A percentile compares a stretch with the other conserved stretches of the same genome.
Conservation (phyloP, 2,888 invertebrate genomes). For the Thymelicus lineola region DNA sequence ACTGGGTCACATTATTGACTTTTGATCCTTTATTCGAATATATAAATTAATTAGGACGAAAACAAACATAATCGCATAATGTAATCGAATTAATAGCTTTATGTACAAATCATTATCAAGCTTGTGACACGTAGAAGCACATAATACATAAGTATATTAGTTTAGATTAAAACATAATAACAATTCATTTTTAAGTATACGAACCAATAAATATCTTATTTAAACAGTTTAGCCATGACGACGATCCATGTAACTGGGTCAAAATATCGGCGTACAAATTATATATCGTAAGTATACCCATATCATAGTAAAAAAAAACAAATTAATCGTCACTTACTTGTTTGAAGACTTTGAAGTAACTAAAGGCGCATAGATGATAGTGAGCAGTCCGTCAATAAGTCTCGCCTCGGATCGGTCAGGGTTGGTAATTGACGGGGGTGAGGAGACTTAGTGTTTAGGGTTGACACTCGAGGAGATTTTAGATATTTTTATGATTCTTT, state of each 20-base stretch:
- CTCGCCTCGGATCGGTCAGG: conserved; percentile 80
- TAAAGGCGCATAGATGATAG: conserved; percentile 54
- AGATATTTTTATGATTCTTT: neutral
- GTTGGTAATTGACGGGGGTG: conserved; percentile 82
- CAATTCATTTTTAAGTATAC: too few species aligned
- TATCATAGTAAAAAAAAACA: neutral
- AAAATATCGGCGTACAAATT: too few species aligned
- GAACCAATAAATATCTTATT: too few species aligned
- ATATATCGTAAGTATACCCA: too few species aligned
- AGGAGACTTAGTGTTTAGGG: conserved; percentile 61
- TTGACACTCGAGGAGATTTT: conserved; percentile 46
- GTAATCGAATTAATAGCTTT: conserved; percentile 24
- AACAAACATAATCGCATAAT: conserved; percentile 30
- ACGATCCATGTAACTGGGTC: too few species aligned
- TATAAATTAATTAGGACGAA: conserved; percentile 35
- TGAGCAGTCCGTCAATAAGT: conserved; percentile 82
- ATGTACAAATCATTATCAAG: conserved; percentile 10
- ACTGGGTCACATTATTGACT: conserved; percentile 36
- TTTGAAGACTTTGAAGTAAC: conserved; percentile 27
- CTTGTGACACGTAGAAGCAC: neutral
- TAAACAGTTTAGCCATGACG: too few species aligned
- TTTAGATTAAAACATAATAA: too few species aligned
- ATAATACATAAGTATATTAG: too few species aligned
- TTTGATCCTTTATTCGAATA: conserved; percentile 35
- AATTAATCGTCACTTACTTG: conserved; percentile 17